Percentiles rank a stretch among this genome's conserved stretches.
phyloP scores from a whole-genome alignment of 2,888 invertebrate species.

The Drosophila sordidula region DNA sequence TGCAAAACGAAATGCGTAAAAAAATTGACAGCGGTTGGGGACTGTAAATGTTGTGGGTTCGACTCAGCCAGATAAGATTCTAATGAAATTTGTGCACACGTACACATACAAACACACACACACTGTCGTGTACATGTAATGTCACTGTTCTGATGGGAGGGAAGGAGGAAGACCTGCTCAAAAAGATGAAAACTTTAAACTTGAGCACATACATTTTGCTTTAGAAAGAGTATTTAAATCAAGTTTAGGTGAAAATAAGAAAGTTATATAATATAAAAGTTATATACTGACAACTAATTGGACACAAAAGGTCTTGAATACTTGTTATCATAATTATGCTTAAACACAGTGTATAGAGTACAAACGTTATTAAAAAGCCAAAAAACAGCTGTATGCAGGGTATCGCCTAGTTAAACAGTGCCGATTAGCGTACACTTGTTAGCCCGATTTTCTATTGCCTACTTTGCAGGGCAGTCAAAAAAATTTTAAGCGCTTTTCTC shows the following conservation, averaged over 20 bases:
- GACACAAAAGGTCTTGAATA: no score
- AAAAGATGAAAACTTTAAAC: neutral
- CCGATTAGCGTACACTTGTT: neutral
- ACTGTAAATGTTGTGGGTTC: slow-evolving; percentile 32
- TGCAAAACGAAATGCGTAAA: slow-evolving; percentile 19
- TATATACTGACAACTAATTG: no score
- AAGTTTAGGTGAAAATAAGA: neutral
- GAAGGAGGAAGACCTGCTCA: neutral
- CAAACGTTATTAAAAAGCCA: no score
- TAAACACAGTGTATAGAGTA: no score
- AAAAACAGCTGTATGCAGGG: neutral
- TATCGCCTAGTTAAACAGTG: neutral
- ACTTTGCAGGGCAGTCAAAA: slow-evolving; percentile 7
- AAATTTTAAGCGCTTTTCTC: slow-evolving; percentile 10
- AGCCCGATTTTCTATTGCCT: slow-evolving; percentile 10
- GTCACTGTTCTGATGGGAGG: neutral
- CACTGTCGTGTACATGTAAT: slow-evolving; percentile 1
- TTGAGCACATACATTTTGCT: neutral
- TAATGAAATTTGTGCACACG: slow-evolving; percentile 36
- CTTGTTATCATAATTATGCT: no score
- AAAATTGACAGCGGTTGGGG: slow-evolving; percentile 7
- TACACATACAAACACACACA: neutral
- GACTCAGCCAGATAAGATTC: slow-evolving; percentile 38
- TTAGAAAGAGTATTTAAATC: neutral
- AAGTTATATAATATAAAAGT: no score